Base-by-base conservation (phyloP, 2,797 vertebrate genomes). In the Tadarida brasiliensis region DNA sequence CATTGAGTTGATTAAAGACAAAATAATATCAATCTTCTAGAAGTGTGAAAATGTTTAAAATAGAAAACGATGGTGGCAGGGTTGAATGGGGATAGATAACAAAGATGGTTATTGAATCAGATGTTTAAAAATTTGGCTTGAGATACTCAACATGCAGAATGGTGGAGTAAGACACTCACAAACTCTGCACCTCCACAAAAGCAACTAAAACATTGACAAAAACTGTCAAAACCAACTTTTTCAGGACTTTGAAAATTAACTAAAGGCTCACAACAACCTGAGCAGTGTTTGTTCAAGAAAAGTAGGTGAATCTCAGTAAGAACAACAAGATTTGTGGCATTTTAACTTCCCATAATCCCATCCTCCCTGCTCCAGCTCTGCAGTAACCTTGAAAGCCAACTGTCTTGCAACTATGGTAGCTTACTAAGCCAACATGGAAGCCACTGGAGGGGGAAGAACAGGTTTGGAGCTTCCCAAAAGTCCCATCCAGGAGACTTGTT, bases 161-260 rank as follows among this genome's bases (percentile, higher is more conserved):
- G 78, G 51, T 49, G 5, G 30, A 77, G 24, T 30, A 71, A 78
- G 49, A 6, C 26, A 35, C 44, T 68, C 68, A 70, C 22, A 49
- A 83, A 67, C 22, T 49, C 71, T 78, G 26, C 17, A 17, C 33
- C 24, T 89, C 57, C 49, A 35, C 44, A 67, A 85, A 83, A 89
- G n/a, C 73, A 94, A 19, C 22, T 88, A 77, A 56, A 85, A 89
- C n/a, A 61, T 78, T 74, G 49, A 92, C 44, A 88, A 59, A 91
- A 85, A 65, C 11, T 71, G 19, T 78, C 47, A 49, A 90, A 71
- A 85, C 80, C 28, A 80, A 74, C 57, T 67, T 92, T 89, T 92
- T 92, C 35, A 70, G 56, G 78, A 94, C 63, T 83, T 70, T 91
- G 84, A 33, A 94, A 91, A 80, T 96, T 68, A 95, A 61, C 22